phyloP scores from a whole-genome alignment of 2,113 vertebrate genomes.

The Taxidea taxus region DNA sequence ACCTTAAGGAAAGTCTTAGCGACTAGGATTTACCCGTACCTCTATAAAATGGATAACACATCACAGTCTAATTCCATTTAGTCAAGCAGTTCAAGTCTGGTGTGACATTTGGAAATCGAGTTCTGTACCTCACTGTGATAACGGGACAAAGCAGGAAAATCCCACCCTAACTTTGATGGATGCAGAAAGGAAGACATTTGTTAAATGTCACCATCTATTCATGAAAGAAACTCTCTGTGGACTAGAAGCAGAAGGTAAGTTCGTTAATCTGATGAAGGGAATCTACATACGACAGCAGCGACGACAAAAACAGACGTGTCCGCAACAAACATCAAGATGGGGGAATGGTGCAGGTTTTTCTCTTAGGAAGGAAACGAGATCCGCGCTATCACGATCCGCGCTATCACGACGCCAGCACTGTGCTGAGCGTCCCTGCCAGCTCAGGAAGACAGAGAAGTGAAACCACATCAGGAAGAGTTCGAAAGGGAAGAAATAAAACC shows the following conservation, averaged over 20 bases:
- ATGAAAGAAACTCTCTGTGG: background rate
- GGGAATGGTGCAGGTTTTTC: accelerated
- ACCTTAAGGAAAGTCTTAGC: background rate
- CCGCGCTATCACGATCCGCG: accelerated
- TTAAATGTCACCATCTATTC: background rate
- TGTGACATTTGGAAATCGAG: background rate
- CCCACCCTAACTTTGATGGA: background rate
- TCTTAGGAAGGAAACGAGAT: background rate
- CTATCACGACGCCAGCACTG: too few species aligned
- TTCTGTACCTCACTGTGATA: too few species aligned
- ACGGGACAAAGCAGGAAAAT: background rate
- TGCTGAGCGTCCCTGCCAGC: too few species aligned
- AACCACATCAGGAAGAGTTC: background rate
- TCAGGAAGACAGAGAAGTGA: too few species aligned
- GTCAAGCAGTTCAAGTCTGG: background rate
- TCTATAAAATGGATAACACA: too few species aligned
- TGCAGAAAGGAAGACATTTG: background rate
- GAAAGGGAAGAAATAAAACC: background rate
- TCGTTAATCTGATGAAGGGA: background rate
- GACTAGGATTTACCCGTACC: background rate
- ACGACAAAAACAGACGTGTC: background rate
- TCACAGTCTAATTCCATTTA: background rate
- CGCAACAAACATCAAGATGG: accelerated
- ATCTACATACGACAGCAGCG: too few species aligned
- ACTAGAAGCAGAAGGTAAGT: background rate